A percentile compares a stretch with the other conserved stretches of the same genome.
phyloP scores from a whole-genome alignment of 2,797 vertebrate species.

The Synaphobranchus kaupii region DNA sequence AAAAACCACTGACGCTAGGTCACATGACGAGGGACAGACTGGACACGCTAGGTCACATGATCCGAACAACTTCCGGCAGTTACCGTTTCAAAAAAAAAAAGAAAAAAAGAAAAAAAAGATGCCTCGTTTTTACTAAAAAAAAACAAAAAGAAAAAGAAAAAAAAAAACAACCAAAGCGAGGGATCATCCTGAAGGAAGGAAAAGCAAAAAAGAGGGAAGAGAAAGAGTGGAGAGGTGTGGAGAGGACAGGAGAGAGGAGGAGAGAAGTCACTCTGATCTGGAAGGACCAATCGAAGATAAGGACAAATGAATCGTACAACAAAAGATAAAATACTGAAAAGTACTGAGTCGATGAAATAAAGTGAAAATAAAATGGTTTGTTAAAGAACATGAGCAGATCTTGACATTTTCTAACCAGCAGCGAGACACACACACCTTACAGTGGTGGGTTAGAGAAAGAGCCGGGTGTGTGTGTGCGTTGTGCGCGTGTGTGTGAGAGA shows the following conservation, averaged over 20 bases:
- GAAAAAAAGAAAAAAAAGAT: conserved; percentile 40
- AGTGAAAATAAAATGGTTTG: conserved; percentile 25
- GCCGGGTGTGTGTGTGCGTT: neutral
- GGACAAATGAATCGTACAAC: conserved; percentile 47
- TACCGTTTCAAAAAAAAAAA: conserved; percentile 39
- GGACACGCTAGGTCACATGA: conserved; percentile 53
- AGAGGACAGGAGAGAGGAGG: conserved; percentile 47
- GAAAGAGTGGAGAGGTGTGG: conserved; percentile 49
- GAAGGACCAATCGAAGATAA: conserved; percentile 48
- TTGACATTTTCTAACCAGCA: conserved; percentile 39
- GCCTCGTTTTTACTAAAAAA: conserved; percentile 32
- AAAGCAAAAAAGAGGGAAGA: conserved; percentile 41
- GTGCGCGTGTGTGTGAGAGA: neutral
- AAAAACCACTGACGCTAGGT: conserved; percentile 63
- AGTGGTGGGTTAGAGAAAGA: conserved; percentile 39
- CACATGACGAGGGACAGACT: conserved; percentile 59
- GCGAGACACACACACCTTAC: conserved; percentile 42
- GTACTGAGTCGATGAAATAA: conserved; percentile 40
- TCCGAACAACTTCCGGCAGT: conserved; percentile 53
- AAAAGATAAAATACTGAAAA: conserved; percentile 50
- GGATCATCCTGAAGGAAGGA: conserved; percentile 63
- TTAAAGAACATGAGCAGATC: conserved; percentile 36
- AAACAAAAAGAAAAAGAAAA: conserved; percentile 22
- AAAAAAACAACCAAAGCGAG: conserved; percentile 53
- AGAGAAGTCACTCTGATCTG: conserved; percentile 53